Evolutionary conservation across 2,888 invertebrate genomes (phyloP).

Genomic region (Allolobophora icterica): DNA sequence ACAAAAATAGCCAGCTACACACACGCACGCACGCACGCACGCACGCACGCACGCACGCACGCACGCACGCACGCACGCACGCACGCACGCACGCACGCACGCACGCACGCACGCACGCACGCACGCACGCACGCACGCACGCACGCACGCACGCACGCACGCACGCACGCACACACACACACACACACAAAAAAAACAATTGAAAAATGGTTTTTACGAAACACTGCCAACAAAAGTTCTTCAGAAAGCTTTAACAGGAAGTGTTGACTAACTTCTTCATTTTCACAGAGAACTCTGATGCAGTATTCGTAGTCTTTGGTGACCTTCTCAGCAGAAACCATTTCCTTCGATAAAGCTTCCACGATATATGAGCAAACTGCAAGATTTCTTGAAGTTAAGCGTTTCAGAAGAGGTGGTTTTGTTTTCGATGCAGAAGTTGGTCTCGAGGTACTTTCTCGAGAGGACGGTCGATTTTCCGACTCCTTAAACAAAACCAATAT

Average conservation of each 20-base stretch:
- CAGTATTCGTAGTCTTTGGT: slow-evolving; percentile 37
- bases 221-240: neutral
- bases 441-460: neutral
- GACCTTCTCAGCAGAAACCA: neutral
- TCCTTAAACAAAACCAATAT: neutral
- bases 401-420: slow-evolving; percentile 6
- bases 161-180: too few species aligned
- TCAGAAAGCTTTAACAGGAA: neutral
- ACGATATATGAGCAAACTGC: neutral
- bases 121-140: too few species aligned
- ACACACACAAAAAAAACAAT: neutral
- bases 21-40: too few species aligned
- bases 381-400: neutral
- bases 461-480: neutral
- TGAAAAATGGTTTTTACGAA: neutral
- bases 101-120: too few species aligned
- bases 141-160: too few species aligned
- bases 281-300: slow-evolving; percentile 44
- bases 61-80: too few species aligned
- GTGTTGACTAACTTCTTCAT: slow-evolving; percentile 42
- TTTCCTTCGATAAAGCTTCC: neutral
- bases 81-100: too few species aligned
- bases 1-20: too few species aligned
- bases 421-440: neutral
- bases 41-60: too few species aligned